phyloP scores from a whole-genome alignment of 1,140 invertebrate species.

The Lepidotrigona ventralis region DNA sequence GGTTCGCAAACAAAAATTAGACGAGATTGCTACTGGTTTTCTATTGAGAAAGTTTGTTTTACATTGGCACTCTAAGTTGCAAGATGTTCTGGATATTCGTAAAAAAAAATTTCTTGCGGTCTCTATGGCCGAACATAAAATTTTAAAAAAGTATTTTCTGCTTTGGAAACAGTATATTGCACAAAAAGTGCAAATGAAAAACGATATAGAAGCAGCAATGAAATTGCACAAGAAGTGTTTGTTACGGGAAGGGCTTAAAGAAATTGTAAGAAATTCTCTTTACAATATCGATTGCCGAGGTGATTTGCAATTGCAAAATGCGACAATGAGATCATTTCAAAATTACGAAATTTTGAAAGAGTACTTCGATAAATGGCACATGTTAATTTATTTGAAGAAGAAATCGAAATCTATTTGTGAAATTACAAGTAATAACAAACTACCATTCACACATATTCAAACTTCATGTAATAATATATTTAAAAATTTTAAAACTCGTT shows the following conservation, averaged over 20 bases:
- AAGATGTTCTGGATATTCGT: neutral
- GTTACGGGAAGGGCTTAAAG: slow-evolving; percentile 24
- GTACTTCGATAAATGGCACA: slow-evolving; percentile 27
- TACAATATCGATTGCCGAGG: neutral
- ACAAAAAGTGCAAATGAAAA: neutral
- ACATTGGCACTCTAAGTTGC: slow-evolving; percentile 14
- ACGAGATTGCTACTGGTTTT: slow-evolving; percentile 7
- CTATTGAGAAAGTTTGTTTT: slow-evolving; percentile 14
- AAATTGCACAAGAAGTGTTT: slow-evolving; percentile 15
- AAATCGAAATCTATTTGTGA: neutral
- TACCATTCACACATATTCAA: neutral
- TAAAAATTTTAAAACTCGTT: neutral
- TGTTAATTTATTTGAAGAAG: slow-evolving; percentile 7
- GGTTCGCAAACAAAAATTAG: neutral
- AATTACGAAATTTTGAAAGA: slow-evolving; percentile 32
- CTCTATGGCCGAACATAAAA: slow-evolving; percentile 14
- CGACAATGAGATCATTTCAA: neutral
- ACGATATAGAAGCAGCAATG: slow-evolving; percentile 15
- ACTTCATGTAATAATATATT: neutral
- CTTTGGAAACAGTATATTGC: slow-evolving; percentile 20
- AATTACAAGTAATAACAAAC: neutral
- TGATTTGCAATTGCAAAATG: slow-evolving; percentile 18
- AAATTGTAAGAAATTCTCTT: slow-evolving; percentile 28
- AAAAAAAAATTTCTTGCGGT: slow-evolving; percentile 11
- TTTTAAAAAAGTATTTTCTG: slow-evolving; percentile 1